A percentile compares a stretch with the other conserved stretches of the same genome.
Evolutionary conservation across 2,888 invertebrate species (phyloP).

Genomic region (Cremastobaeus sp.): DNA sequence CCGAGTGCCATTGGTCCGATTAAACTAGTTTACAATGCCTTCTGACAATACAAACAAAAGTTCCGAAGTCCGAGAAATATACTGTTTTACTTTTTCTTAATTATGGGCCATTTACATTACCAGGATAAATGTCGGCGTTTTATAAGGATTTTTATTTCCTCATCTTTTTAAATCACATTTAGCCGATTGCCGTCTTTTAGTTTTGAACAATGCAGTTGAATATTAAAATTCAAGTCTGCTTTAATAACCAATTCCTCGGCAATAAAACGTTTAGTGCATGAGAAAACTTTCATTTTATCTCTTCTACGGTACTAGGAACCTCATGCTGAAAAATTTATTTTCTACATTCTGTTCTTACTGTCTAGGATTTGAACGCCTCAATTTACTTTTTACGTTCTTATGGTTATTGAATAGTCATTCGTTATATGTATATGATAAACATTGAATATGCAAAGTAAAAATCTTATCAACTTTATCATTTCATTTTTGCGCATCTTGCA

Average conservation of each 20-base stretch:
- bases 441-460: no score
- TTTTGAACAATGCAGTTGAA: constrained; percentile 1
- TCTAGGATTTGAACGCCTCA: no score
- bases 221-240: neutral
- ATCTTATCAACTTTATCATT: no score
- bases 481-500: no score
- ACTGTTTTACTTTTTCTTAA: neutral
- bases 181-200: no score
- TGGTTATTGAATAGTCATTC: no score
- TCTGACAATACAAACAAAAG: constrained; percentile 7
- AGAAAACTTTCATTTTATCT: constrained; percentile 12
- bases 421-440: no score
- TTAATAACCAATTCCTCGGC: constrained; percentile 4
- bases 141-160: no score
- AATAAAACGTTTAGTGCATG: constrained; percentile 12
- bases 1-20: constrained; percentile 28
- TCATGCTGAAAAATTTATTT: constrained; percentile 20
- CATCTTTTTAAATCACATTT: no score
- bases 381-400: no score
- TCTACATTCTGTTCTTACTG: constrained; percentile 13
- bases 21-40: constrained; percentile 35
- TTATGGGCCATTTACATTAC: neutral
- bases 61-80: no score
- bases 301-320: neutral
- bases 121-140: no score